Conservation (phyloP, 2,113 vertebrate genomes). For the Anoura caudifer region DNA sequence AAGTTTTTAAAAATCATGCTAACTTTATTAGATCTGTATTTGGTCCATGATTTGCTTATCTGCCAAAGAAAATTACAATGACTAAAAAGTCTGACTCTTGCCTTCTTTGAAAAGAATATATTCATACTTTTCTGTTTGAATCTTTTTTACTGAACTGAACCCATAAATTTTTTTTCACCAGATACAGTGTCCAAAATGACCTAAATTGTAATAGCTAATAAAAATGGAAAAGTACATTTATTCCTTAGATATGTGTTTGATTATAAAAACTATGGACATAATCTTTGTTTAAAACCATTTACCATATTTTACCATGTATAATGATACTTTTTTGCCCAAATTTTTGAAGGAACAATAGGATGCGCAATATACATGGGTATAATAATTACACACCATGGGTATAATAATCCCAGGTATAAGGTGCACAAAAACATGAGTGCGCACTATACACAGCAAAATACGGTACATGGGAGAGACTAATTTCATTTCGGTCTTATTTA, state of each 20-base stretch:
- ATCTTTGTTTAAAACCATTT: not conserved
- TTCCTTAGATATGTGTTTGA: not conserved
- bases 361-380: too few relatives aligned
- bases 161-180: not conserved
- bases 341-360: too few relatives aligned
- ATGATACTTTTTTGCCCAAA: too few relatives aligned
- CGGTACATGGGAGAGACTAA: not conserved
- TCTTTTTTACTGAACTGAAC: not conserved
- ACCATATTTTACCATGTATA: too few relatives aligned
- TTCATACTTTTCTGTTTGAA: not conserved
- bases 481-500: not conserved
- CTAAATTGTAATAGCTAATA: not conserved
- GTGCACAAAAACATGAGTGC: too few relatives aligned
- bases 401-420: too few relatives aligned
- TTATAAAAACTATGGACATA: not conserved
- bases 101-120: not conserved
- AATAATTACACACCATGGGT: too few relatives aligned
- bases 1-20: not conserved
- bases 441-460: too few relatives aligned
- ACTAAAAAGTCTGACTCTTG: not conserved
- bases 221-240: not conserved
- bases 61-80: not conserved
- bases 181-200: not conserved
- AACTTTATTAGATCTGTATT: not conserved
- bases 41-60: conserved; percentile 10